Evolutionary conservation across 1,140 invertebrate genomes (phyloP).

Genomic region (Triops longicaudatus): DNA sequence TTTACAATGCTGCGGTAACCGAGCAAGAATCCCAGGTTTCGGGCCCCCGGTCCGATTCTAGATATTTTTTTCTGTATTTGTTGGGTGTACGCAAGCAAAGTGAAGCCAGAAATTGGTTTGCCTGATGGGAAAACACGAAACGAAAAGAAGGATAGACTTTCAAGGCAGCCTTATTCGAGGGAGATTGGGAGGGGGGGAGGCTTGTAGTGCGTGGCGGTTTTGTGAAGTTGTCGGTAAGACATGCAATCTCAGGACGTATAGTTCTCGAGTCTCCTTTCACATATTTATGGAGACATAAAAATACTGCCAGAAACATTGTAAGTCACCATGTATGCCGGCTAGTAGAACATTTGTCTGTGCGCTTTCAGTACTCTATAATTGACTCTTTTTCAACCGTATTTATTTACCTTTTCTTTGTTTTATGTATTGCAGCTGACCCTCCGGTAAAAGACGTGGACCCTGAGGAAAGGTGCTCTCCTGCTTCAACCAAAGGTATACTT

Average conservation of each 20-base stretch:
- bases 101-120: neutral
- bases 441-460: neutral
- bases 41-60: neutral
- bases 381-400: neutral
- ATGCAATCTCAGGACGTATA: neutral
- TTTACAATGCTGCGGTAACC: neutral
- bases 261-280: neutral
- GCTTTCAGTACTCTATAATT: neutral
- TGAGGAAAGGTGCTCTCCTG: neutral
- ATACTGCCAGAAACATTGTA: too few species aligned
- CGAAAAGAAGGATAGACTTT: neutral
- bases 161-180: neutral
- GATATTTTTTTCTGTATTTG: neutral
- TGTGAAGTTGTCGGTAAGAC: neutral
- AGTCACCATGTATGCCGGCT: too few species aligned
- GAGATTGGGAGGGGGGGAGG: neutral
- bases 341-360: neutral
- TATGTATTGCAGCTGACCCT: neutral
- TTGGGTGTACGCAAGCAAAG: neutral
- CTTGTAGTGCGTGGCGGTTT: slow-evolving; percentile 4
- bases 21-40: neutral
- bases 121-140: neutral
- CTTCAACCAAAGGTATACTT: neutral
- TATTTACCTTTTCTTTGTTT: neutral
- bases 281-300: neutral